A percentile compares a stretch with the other conserved stretches of the same genome.
Conservation (phyloP, 2,797 vertebrate species). For the Phataginus tetradactyla region DNA sequence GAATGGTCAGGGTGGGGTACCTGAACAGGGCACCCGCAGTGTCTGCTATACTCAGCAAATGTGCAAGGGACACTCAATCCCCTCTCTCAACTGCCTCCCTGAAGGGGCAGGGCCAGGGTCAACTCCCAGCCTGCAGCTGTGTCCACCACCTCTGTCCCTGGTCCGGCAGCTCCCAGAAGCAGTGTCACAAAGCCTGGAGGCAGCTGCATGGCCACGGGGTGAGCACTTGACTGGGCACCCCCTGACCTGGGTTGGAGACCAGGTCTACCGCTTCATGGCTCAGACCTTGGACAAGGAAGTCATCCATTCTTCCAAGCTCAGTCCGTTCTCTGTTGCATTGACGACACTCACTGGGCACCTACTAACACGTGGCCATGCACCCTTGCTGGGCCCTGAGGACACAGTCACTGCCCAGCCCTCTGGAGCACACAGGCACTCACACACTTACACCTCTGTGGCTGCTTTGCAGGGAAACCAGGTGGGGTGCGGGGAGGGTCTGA, state of each 20-base stretch:
- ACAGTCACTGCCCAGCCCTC: neutral
- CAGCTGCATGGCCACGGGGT: neutral
- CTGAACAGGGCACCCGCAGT: neutral
- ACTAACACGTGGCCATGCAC: neutral
- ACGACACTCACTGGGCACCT: fast-evolving
- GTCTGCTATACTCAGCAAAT: neutral
- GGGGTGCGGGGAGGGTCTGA: no score
- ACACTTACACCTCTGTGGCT: no score
- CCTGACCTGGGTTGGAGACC: neutral
- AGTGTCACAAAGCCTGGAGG: neutral
- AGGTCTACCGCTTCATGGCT: neutral
- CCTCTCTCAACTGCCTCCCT: neutral
- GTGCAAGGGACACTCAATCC: neutral
- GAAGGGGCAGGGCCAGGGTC: neutral
- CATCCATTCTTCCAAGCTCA: neutral
- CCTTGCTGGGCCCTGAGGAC: neutral
- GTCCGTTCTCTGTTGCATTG: neutral
- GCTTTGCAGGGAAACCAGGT: neutral
- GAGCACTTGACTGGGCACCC: neutral
- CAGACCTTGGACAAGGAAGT: neutral
- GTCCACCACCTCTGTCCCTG: neutral
- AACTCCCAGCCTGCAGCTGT: fast-evolving
- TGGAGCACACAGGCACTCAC: neutral
- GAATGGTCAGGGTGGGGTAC: neutral
- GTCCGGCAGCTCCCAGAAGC: neutral